A percentile compares a stretch with the other conserved stretches of the same genome.
Evolutionary conservation across 2,113 vertebrate genomes (phyloP).

Genomic region (Hemibagrus wyckioides): DNA sequence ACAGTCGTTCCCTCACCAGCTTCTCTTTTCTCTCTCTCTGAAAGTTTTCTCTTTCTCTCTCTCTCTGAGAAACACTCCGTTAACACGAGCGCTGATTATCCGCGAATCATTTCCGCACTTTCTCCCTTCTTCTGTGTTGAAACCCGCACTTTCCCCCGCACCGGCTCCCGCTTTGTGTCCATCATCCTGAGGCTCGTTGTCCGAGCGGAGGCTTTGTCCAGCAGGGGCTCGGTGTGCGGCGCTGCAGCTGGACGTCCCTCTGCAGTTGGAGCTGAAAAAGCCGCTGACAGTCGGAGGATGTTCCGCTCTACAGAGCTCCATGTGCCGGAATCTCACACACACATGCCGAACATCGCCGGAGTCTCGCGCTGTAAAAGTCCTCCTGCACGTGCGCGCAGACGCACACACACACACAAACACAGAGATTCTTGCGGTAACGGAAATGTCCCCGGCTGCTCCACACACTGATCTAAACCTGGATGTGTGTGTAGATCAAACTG

Average conservation of each 20-base stretch:
- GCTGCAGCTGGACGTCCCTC: conserved; percentile 12
- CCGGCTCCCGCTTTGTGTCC: not conserved
- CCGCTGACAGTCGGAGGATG: not conserved
- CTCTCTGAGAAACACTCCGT: not conserved
- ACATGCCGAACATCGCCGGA: not conserved
- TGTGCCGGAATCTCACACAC: conserved; percentile 10
- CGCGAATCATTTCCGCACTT: not conserved
- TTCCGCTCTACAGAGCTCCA: conserved; percentile 13
- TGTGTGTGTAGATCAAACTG: not conserved
- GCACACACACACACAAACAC: not conserved
- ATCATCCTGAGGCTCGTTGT: not conserved
- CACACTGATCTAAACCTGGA: not conserved
- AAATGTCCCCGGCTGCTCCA: not conserved
- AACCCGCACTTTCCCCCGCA: not conserved
- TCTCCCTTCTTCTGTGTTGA: not conserved
- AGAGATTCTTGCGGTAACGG: not conserved
- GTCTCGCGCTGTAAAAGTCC: not conserved
- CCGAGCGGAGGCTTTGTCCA: not conserved
- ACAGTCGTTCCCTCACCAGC: not conserved
- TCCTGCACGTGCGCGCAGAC: not conserved
- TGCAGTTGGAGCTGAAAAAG: not conserved
- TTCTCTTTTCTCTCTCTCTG: not conserved
- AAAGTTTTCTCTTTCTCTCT: not conserved
- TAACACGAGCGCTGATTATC: not conserved
- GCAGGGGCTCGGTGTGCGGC: not conserved